phyloP scores from a whole-genome alignment of 2,888 invertebrate species.

The Stenotaenia linearis region DNA sequence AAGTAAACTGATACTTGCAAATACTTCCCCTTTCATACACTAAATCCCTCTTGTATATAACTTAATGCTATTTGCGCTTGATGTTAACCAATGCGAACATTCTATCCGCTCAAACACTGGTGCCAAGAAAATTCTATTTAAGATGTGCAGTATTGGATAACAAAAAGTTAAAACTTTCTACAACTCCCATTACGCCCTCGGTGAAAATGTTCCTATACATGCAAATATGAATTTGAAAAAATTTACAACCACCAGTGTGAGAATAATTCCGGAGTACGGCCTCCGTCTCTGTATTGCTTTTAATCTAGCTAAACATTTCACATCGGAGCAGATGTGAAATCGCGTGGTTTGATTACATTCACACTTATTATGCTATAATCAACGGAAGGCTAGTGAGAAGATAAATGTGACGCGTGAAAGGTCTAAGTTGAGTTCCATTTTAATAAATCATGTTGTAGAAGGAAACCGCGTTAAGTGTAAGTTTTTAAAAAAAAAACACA shows the following conservation, averaged over 20 bases:
- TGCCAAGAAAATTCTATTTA: conserved; percentile 13
- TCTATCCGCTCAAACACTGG: not conserved
- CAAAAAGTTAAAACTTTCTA: not conserved
- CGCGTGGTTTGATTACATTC: conserved; percentile 1
- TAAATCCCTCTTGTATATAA: not conserved
- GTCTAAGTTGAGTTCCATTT: not conserved
- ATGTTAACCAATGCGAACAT: not conserved
- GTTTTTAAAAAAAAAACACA: not conserved
- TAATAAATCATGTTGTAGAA: not conserved
- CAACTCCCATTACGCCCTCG: not conserved
- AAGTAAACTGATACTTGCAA: not conserved
- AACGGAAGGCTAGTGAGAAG: not conserved
- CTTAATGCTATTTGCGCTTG: not conserved
- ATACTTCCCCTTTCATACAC: not conserved
- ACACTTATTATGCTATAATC: not conserved
- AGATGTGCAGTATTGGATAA: not conserved
- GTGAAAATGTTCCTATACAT: not conserved
- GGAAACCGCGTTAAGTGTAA: not conserved
- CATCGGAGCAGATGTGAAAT: not conserved
- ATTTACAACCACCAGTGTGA: not conserved
- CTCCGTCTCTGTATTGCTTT: not conserved
- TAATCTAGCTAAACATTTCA: not conserved
- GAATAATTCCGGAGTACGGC: not conserved
- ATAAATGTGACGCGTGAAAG: not conserved
- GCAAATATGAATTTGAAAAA: not conserved